Evolutionary conservation across 2,888 invertebrate species (phyloP).

Genomic region (Isotomurus palustris): DNA sequence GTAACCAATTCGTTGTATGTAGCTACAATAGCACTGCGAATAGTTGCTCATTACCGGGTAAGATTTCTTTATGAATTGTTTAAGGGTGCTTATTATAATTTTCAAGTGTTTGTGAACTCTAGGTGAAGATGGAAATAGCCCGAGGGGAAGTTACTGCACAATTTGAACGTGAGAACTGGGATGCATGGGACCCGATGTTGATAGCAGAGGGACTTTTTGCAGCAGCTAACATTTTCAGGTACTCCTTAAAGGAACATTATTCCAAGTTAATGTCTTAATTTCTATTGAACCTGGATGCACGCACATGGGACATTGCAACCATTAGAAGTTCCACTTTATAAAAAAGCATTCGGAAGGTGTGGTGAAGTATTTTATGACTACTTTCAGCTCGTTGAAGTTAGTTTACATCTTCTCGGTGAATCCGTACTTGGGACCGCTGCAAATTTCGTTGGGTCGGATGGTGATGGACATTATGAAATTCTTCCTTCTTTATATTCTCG

Average conservation of each 20-base stretch:
- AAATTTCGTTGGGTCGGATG: conserved; percentile 60
- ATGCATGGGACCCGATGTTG: conserved; percentile 97
- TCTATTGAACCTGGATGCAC: too few species aligned
- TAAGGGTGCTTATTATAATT: not conserved
- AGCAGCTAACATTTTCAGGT: conserved; percentile 93
- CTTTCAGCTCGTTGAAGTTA: conserved; percentile 58
- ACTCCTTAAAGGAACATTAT: too few species aligned
- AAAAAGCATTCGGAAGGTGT: not conserved
- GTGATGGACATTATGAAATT: conserved; percentile 61
- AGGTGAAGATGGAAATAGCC: conserved; percentile 69
- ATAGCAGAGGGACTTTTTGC: conserved; percentile 94
- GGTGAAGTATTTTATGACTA: conserved; percentile 16
- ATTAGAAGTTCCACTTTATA: too few species aligned
- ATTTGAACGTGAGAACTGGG: conserved; percentile 80
- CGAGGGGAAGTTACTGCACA: conserved; percentile 43
- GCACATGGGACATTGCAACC: too few species aligned
- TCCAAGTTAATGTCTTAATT: too few species aligned
- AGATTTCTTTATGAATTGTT: conserved; percentile 39
- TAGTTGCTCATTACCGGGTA: conserved; percentile 93
- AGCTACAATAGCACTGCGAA: conserved; percentile 88
- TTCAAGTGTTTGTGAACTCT: not conserved
- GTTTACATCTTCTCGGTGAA: conserved; percentile 63
- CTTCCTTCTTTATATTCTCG: conserved; percentile 56
- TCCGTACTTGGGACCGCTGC: conserved; percentile 59
- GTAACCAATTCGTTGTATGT: conserved; percentile 97